Evolutionary conservation across 2,888 invertebrate genomes (phyloP).

Genomic region (Hyles lineata): DNA sequence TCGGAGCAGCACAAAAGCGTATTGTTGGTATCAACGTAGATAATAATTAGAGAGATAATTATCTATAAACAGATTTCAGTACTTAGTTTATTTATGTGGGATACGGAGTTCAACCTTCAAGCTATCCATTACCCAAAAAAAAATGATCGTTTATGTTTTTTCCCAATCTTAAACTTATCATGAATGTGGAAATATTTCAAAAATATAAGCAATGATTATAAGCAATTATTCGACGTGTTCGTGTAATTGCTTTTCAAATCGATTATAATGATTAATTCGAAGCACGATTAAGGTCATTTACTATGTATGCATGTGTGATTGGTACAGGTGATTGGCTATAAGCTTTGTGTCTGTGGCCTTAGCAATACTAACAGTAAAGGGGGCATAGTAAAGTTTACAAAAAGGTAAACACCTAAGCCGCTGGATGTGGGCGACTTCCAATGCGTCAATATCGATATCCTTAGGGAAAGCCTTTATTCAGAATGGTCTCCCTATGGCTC

Average conservation of each 20-base stretch:
- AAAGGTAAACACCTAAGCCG: too few relatives aligned
- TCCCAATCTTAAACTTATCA: neutral
- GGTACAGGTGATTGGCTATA: neutral
- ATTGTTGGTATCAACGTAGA: too few relatives aligned
- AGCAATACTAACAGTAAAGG: neutral
- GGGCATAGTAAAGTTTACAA: neutral
- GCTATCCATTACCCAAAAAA: too few relatives aligned
- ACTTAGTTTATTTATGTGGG: too few relatives aligned
- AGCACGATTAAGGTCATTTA: slow-evolving; percentile 13
- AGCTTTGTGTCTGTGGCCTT: neutral
- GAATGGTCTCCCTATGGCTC: too few relatives aligned
- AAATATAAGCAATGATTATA: neutral
- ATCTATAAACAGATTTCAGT: too few relatives aligned
- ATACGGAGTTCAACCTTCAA: too few relatives aligned
- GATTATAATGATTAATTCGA: slow-evolving; percentile 8
- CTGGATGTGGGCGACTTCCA: too few relatives aligned
- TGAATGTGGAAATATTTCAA: neutral
- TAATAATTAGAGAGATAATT: too few relatives aligned
- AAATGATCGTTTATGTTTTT: neutral
- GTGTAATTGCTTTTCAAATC: slow-evolving; percentile 19
- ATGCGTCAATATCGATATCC: too few relatives aligned
- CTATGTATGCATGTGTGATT: neutral
- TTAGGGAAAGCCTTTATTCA: too few relatives aligned
- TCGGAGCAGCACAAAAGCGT: too few relatives aligned
- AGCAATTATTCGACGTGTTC: slow-evolving; percentile 11